Conservation (phyloP, 2,888 invertebrate genomes). For the Lamellibrachia satsuma region DNA sequence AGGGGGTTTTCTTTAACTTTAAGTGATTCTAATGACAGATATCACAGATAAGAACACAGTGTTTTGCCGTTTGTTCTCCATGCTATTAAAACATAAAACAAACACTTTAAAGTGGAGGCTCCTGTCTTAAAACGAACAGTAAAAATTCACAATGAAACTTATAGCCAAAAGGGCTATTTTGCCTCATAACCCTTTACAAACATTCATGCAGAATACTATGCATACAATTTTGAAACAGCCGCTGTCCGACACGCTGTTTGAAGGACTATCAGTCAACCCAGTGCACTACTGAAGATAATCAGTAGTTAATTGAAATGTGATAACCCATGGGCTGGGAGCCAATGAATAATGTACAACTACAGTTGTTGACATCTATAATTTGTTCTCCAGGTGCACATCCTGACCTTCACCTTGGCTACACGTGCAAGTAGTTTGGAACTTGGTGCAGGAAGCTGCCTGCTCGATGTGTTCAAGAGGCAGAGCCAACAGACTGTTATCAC, state of each 20-base stretch:
- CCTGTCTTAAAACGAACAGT: not conserved
- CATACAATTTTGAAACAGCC: not conserved
- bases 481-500: not conserved
- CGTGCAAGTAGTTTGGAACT: not conserved
- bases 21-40: no score
- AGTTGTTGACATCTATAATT: not conserved
- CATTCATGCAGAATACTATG: no score
- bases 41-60: not conserved
- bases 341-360: not conserved
- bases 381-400: not conserved
- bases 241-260: not conserved
- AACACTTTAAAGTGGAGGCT: not conserved
- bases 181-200: no score
- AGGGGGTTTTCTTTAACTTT: no score
- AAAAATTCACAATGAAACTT: no score
- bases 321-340: not conserved
- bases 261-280: not conserved
- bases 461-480: not conserved
- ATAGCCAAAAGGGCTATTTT: no score
- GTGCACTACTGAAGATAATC: not conserved
- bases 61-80: not conserved
- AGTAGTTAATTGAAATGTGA: conserved; percentile 11
- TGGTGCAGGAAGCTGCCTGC: not conserved
- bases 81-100: not conserved
- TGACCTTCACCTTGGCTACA: not conserved